phyloP scores from a whole-genome alignment of 2,888 invertebrate genomes.

The Ophonus ardosiacus region DNA sequence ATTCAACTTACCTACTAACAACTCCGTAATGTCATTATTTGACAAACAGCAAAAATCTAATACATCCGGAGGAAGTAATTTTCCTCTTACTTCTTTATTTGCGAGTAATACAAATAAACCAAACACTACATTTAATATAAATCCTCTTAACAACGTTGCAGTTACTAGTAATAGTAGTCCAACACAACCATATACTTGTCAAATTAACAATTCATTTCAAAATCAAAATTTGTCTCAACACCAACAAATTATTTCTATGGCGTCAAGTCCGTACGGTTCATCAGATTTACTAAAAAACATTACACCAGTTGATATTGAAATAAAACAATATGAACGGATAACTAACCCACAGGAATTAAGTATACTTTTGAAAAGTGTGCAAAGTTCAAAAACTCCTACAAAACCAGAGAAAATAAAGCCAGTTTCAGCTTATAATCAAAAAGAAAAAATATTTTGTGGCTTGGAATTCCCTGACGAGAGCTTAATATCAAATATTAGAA shows the following conservation, averaged over 20 bases:
- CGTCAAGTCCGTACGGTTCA: conserved; percentile 92
- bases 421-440: background rate
- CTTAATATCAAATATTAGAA: conserved; percentile 4
- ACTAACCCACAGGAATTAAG: conserved; percentile 72
- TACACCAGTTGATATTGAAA: background rate
- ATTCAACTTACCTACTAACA: conserved; percentile 68
- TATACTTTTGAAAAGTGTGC: conserved; percentile 69
- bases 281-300: conserved; percentile 88
- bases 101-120: conserved; percentile 76
- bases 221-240: conserved; percentile 69
- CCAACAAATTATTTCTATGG: conserved; percentile 85
- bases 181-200: conserved; percentile 73
- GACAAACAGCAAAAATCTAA: background rate
- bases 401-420: background rate
- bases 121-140: conserved; percentile 78
- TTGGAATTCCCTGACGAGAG: conserved; percentile 45
- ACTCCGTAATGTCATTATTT: conserved; percentile 73
- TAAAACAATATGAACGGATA: conserved; percentile 63
- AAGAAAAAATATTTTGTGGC: conserved; percentile 25
- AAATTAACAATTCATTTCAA: conserved; percentile 47
- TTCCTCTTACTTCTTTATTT: conserved; percentile 75
- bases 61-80: conserved; percentile 68
- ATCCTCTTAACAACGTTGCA: conserved; percentile 69
- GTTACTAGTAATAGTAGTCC: background rate
- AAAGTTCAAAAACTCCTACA: background rate